phyloP scores from a whole-genome alignment of 2,888 invertebrate genomes.

The Yponomeuta evonymella region DNA sequence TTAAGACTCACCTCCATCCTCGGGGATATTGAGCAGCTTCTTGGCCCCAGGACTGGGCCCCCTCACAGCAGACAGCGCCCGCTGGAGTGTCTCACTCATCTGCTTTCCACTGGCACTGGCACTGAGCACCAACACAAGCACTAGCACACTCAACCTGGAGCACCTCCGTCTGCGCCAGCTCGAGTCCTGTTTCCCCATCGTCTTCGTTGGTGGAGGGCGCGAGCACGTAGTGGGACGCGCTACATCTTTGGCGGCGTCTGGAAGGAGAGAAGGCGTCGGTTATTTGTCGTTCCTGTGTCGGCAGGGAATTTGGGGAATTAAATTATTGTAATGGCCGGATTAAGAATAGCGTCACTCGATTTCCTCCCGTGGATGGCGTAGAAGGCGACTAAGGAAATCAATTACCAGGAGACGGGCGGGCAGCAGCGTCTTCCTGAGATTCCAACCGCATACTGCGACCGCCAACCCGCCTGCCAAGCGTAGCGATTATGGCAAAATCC shows the following conservation, averaged over 20 bases:
- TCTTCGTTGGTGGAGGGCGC: slow-evolving; percentile 17
- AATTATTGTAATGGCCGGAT: no score
- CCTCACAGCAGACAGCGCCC: slow-evolving; percentile 68
- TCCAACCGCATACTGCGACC: no score
- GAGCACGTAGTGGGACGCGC: neutral
- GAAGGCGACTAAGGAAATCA: no score
- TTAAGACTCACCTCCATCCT: slow-evolving; percentile 65
- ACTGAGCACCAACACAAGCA: slow-evolving; percentile 42
- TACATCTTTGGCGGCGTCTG: neutral
- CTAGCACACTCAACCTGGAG: slow-evolving; percentile 38
- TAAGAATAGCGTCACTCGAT: no score
- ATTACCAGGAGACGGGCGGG: no score
- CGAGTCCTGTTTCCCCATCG: slow-evolving; percentile 48
- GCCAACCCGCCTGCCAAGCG: no score
- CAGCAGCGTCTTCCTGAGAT: no score
- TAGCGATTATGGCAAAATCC: no score
- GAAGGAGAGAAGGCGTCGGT: neutral
- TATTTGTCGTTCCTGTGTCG: neutral
- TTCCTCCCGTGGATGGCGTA: no score
- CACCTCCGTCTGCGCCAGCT: slow-evolving; percentile 35
- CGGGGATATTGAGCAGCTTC: slow-evolving; percentile 71
- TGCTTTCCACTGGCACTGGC: slow-evolving; percentile 50
- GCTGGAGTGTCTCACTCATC: slow-evolving; percentile 72
- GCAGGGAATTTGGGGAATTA: no score
- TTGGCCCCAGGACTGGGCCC: slow-evolving; percentile 73